A percentile compares a stretch with the other conserved stretches of the same genome.
Evolutionary conservation across 1,140 invertebrate species (phyloP).

Genomic region (Orchesella cincta): DNA sequence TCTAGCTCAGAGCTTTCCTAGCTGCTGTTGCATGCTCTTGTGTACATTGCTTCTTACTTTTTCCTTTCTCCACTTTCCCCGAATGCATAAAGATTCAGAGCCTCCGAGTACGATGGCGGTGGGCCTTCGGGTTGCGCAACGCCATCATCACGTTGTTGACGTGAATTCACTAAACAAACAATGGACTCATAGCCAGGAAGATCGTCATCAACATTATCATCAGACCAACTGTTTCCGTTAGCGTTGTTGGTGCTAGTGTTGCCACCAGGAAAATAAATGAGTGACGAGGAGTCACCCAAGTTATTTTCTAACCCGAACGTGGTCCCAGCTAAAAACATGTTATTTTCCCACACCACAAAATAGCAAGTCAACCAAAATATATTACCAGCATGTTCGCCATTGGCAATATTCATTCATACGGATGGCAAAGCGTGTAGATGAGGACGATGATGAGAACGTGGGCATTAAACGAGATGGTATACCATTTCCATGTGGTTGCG

Average conservation of each 20-base stretch:
- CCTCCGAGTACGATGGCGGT: constrained; percentile 11
- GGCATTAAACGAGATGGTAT: no score
- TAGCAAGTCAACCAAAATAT: no score
- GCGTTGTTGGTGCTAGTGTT: not conserved
- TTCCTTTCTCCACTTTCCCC: not conserved
- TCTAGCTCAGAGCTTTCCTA: not conserved
- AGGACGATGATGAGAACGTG: no score
- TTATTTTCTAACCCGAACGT: not conserved
- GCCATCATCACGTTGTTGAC: not conserved
- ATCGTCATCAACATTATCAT: constrained; percentile 8
- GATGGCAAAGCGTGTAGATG: no score
- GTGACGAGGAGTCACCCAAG: not conserved
- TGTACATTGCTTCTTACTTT: not conserved
- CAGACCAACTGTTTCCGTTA: constrained; percentile 13
- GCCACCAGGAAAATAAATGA: not conserved
- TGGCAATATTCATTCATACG: no score
- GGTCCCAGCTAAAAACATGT: not conserved
- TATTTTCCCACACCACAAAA: no score
- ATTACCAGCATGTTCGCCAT: no score
- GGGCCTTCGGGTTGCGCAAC: not conserved
- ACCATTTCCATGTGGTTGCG: no score
- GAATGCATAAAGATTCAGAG: constrained; percentile 20
- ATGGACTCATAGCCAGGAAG: constrained; percentile 10
- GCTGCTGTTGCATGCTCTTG: constrained; percentile 15
- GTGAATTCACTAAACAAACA: not conserved